phyloP scores from a whole-genome alignment of 2,888 invertebrate genomes.

The Lasius platythorax region DNA sequence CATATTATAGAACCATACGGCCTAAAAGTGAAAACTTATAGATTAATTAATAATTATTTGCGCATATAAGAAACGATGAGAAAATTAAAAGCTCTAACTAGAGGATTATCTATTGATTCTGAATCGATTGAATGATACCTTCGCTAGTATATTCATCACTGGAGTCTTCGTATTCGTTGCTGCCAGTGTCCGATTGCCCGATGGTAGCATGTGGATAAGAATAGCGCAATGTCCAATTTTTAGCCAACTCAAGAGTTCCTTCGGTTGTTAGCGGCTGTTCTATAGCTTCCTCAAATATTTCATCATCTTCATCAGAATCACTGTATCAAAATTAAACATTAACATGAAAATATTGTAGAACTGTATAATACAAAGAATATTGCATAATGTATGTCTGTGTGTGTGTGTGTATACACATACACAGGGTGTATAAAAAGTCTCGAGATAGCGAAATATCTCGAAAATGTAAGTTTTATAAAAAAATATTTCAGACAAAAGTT shows the following conservation, averaged over 20 bases:
- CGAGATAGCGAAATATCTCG: no score
- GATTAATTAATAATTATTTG: no score
- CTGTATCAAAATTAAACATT: constrained; percentile 77
- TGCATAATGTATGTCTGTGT: background rate
- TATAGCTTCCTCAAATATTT: constrained; percentile 90
- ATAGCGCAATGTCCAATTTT: constrained; percentile 89
- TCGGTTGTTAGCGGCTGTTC: constrained; percentile 89
- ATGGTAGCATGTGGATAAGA: constrained; percentile 83
- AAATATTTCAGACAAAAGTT: no score
- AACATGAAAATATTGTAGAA: background rate
- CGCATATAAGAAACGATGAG: background rate
- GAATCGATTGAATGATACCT: constrained; percentile 71
- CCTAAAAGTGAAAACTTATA: no score
- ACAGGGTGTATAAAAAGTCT: no score
- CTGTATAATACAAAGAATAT: constrained; percentile 12
- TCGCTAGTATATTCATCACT: constrained; percentile 86
- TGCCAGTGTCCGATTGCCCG: constrained; percentile 85
- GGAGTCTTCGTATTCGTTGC: constrained; percentile 86
- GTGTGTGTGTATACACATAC: background rate
- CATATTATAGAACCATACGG: no score
- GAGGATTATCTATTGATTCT: background rate
- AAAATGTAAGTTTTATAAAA: no score
- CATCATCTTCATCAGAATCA: constrained; percentile 90
- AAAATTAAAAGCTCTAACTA: background rate
- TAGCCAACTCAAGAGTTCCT: constrained; percentile 90